phyloP scores from a whole-genome alignment of 2,888 invertebrate genomes.

The Orthonevra nobilis region DNA sequence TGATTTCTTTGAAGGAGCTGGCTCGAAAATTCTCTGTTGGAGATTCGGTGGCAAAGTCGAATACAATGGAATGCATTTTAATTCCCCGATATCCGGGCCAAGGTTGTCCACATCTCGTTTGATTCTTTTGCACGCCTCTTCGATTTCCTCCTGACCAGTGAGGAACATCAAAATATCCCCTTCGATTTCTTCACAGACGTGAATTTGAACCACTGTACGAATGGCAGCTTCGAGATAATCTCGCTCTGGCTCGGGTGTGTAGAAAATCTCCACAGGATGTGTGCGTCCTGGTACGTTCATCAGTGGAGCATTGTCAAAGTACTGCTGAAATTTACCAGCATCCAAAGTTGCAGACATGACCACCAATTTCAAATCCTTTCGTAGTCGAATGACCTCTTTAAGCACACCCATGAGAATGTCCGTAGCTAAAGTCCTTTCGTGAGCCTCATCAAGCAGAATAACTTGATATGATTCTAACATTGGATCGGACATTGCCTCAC shows the following conservation, averaged over 20 bases:
- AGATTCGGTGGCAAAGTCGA: conserved; percentile 98
- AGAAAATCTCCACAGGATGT: conserved; percentile 98
- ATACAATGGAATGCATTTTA: conserved; percentile 99
- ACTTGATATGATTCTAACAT: conserved; percentile 97
- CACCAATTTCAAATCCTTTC: conserved; percentile 96
- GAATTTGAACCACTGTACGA: conserved; percentile 96
- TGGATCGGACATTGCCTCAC: conserved; percentile 99
- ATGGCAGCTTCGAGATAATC: conserved; percentile 99
- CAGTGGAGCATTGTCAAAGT: conserved; percentile 98
- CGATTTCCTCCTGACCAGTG: conserved; percentile 96
- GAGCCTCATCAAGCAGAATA: conserved; percentile 96
- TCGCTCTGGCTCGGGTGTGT: conserved; percentile 98
- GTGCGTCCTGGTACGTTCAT: conserved; percentile 99
- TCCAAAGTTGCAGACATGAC: conserved; percentile 99
- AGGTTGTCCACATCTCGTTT: conserved; percentile 97
- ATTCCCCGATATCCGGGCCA: conserved; percentile 97
- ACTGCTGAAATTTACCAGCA: conserved; percentile 99
- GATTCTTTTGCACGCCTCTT: conserved; percentile 98
- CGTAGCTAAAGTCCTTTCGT: conserved; percentile 98
- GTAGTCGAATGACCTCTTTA: conserved; percentile 94
- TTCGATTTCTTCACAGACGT: conserved; percentile 95
- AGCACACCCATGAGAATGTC: conserved; percentile 99
- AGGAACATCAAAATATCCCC: conserved; percentile 97
- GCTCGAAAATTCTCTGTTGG: conserved; percentile 98
- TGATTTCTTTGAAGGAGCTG: conserved; percentile 94